Evolutionary conservation across 1,140 invertebrate genomes (phyloP).

Genomic region (Frieseomelitta varia): DNA sequence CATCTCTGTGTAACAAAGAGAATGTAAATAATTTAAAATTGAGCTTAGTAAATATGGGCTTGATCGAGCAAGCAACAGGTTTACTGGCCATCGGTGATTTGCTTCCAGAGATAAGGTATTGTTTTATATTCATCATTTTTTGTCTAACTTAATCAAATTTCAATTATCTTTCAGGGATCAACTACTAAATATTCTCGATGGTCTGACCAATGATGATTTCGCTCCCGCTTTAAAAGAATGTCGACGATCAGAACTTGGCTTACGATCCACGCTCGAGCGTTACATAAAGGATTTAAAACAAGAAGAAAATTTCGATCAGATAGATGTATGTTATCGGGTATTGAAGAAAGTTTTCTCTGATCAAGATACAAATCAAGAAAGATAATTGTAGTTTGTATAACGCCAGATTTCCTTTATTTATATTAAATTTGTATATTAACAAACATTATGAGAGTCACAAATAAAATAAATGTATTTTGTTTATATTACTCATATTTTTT

Average conservation of each 20-base stretch:
- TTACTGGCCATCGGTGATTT: constrained; percentile 79
- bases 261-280: constrained; percentile 77
- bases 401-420: not conserved
- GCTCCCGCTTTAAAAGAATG: constrained; percentile 81
- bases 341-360: constrained; percentile 76
- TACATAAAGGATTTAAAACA: constrained; percentile 74
- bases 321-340: constrained; percentile 72
- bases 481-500: not conserved
- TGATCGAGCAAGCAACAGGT: constrained; percentile 83
- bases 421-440: constrained; percentile 5
- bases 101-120: constrained; percentile 77
- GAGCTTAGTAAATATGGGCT: constrained; percentile 83
- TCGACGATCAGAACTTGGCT: constrained; percentile 80
- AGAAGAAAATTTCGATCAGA: constrained; percentile 73
- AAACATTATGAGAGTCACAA: not conserved
- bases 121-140: not conserved
- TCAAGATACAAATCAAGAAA: constrained; percentile 70
- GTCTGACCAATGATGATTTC: constrained; percentile 80
- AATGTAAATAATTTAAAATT: constrained; percentile 83
- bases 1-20: constrained; percentile 83
- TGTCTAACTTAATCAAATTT: not conserved
- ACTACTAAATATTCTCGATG: constrained; percentile 81
- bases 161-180: constrained; percentile 81
- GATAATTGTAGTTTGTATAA: constrained; percentile 61
- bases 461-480: constrained; percentile 32